Evolutionary conservation across 2,888 invertebrate species (phyloP), one percentile per base, ranked within the genome.

Genomic region (Heliconius erato): DNA sequence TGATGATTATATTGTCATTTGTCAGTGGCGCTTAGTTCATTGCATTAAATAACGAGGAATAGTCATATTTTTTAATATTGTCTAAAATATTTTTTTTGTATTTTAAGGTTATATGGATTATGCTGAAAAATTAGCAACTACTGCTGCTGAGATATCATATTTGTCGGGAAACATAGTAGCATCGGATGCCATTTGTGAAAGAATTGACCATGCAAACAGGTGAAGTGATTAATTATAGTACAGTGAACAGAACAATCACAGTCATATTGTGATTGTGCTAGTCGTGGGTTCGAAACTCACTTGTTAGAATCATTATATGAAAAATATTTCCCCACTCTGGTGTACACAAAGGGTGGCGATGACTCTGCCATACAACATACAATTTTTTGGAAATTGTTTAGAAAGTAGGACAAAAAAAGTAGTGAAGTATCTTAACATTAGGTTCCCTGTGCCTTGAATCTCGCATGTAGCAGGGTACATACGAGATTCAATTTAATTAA

Each of bases 121-220:
- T 92, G 96, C 96, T 76, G 96, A 96, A 87, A 96, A 96, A 88
- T 85, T 96, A 84, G 96, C 96, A 79, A 96, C 96, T 83, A 92
- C 93, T 28, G 94, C 96, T 76, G 96, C 96, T 79, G 96, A 96
- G 89, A 94, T 96, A 87, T 96, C 96, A 74, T 96, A 93, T 86
- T 87, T 96, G 19, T 95, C 96, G 19, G 96, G 96, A 76, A 96
- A 96, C 84, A 93, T 94, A 85, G 94, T 92, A 71, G 96, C 96
- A 44, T 96, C 96, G 74, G 96, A 96, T 89, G 95, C 96, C 16
- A 95, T 96, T 81, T 96, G 96, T 86, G 96, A 96, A 87, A 92
- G 96, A 85, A 95, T 96, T 82, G 94, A 94, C 65, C 95, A 96
- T 88, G 95, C 94, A 35, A 91, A 89, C 91, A 95, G 95, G 96